Evolutionary conservation across 1,140 invertebrate species (phyloP).

Genomic region (Zaprionus inermis): DNA sequence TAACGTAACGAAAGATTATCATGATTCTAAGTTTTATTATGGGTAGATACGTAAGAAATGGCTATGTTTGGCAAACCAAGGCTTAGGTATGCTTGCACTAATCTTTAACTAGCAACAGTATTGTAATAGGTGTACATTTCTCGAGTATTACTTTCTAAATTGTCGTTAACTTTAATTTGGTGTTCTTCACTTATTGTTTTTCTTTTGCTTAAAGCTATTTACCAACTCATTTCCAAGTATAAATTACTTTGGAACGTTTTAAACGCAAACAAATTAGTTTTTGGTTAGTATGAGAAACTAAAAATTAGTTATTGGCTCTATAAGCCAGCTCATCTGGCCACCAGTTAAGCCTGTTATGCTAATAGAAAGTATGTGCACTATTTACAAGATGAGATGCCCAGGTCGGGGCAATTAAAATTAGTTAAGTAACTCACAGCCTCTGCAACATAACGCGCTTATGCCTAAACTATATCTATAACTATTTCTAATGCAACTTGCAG

Average conservation of each 20-base stretch:
- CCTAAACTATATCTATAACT: slow-evolving; percentile 39
- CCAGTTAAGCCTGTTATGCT: background rate
- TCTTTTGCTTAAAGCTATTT: slow-evolving; percentile 32
- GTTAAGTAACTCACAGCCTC: slow-evolving; percentile 78
- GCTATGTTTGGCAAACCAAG: background rate
- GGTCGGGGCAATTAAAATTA: slow-evolving; percentile 34
- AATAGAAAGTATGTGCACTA: slow-evolving; percentile 24
- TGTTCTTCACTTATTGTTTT: slow-evolving; percentile 10
- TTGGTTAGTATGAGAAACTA: slow-evolving; percentile 3
- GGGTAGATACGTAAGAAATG: background rate
- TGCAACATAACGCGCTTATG: slow-evolving; percentile 59
- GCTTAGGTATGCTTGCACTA: background rate
- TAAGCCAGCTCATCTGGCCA: background rate
- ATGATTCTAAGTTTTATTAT: background rate
- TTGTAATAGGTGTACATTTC: no score
- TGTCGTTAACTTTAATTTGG: slow-evolving; percentile 3
- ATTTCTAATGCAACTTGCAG: slow-evolving; percentile 72
- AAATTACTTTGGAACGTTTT: slow-evolving; percentile 1
- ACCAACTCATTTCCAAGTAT: slow-evolving; percentile 16
- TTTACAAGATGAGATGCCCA: slow-evolving; percentile 38
- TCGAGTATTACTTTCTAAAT: background rate
- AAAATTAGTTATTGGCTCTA: background rate
- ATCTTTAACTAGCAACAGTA: no score
- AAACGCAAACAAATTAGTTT: slow-evolving; percentile 9
- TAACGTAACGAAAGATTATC: slow-evolving; percentile 4